Evolutionary conservation across 2,888 invertebrate species (phyloP).

Genomic region (Girardia tigrina): DNA sequence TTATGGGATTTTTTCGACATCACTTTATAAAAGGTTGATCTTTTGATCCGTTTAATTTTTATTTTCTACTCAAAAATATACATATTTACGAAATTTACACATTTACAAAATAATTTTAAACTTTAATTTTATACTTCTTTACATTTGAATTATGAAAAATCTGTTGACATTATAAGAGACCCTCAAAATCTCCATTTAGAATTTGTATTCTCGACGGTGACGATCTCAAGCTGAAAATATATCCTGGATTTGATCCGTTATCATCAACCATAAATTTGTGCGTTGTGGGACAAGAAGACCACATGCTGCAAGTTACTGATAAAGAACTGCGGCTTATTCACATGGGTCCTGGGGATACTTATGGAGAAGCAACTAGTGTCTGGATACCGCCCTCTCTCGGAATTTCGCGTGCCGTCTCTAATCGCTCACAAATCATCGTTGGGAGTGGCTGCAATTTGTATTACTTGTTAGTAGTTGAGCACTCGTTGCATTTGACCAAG

Average conservation of each 20-base stretch:
- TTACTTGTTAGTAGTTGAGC: slow-evolving; percentile 59
- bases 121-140: too few relatives aligned
- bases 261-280: background rate
- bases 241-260: background rate
- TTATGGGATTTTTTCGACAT: too few relatives aligned
- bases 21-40: too few relatives aligned
- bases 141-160: too few relatives aligned
- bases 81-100: too few relatives aligned
- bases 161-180: too few relatives aligned
- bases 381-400: slow-evolving; percentile 55
- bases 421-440: slow-evolving; percentile 63
- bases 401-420: slow-evolving; percentile 75
- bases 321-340: slow-evolving; percentile 55
- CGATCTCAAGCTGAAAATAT: background rate
- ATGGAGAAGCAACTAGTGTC: slow-evolving; percentile 39
- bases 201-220: background rate
- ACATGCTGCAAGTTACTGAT: slow-evolving; percentile 58
- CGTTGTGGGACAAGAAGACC: slow-evolving; percentile 52
- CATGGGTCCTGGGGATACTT: background rate
- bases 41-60: too few relatives aligned
- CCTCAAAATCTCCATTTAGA: background rate
- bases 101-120: too few relatives aligned
- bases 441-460: slow-evolving; percentile 75
- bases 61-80: too few relatives aligned
- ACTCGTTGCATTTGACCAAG: slow-evolving; percentile 56